Conservation (phyloP, 2,797 vertebrate genomes). For the Chiloscyllium punctatum region DNA sequence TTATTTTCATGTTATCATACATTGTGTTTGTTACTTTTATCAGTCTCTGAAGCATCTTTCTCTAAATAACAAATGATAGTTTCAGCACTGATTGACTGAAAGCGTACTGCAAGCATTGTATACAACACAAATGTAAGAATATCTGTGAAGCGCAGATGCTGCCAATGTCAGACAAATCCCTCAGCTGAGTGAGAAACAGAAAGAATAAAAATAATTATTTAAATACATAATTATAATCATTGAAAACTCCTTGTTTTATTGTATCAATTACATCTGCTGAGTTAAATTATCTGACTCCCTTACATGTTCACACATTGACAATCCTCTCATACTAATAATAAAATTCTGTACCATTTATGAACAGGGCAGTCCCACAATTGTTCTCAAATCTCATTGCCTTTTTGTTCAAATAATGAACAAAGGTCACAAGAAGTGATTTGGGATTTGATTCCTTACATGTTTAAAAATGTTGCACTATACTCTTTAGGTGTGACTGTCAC, state of each 20-base stretch:
- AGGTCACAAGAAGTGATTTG: background rate
- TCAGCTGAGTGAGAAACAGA: background rate
- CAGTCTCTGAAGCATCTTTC: background rate
- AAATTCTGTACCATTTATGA: background rate
- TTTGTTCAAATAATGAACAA: background rate
- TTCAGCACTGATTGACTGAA: background rate
- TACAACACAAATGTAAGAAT: background rate
- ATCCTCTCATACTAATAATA: background rate
- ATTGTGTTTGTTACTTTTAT: background rate
- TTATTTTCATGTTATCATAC: background rate
- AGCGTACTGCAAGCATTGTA: background rate
- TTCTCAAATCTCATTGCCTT: background rate
- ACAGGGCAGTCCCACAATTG: background rate
- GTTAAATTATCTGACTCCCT: background rate
- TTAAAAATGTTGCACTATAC: background rate
- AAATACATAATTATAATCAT: background rate
- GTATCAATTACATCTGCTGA: background rate
- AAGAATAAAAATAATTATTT: background rate
- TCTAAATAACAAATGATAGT: background rate
- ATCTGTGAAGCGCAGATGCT: background rate
- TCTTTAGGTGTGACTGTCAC: background rate
- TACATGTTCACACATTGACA: background rate
- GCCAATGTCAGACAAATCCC: background rate
- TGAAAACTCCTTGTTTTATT: background rate
- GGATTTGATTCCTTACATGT: background rate